Conservation (phyloP, 2,888 invertebrate species). For the Cerastis rubricosa region DNA sequence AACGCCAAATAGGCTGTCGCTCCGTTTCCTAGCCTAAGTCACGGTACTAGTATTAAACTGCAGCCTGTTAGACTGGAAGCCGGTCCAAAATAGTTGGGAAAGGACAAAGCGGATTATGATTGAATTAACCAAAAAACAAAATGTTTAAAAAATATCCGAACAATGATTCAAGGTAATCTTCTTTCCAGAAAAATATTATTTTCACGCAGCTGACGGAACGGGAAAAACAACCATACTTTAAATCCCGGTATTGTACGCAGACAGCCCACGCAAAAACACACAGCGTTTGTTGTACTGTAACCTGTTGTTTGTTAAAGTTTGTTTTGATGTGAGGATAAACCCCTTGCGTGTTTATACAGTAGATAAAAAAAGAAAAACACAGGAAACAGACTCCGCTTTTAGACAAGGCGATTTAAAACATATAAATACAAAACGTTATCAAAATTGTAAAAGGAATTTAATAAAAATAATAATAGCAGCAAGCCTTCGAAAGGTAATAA, state of each 20-base stretch:
- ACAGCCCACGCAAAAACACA: slow-evolving; percentile 6
- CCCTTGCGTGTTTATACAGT: background rate
- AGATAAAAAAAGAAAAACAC: background rate
- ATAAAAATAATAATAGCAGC: background rate
- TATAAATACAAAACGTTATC: background rate
- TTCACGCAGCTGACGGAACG: background rate
- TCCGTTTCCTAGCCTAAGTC: background rate
- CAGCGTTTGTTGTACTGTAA: background rate
- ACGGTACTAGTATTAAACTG: background rate
- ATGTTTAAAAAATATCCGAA: background rate
- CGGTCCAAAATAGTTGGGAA: background rate
- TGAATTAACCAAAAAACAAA: background rate
- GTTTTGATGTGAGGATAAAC: slow-evolving; percentile 20
- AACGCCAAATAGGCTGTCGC: background rate
- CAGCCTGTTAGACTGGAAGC: background rate
- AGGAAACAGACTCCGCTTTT: background rate
- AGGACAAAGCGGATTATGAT: background rate
- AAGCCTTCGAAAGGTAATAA: background rate
- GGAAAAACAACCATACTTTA: background rate
- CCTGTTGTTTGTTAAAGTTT: slow-evolving; percentile 10
- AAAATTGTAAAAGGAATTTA: background rate
- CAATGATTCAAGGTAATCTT: background rate
- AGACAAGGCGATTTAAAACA: background rate
- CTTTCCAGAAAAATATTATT: background rate
- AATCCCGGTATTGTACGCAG: background rate